Percentiles rank a stretch among this genome's conserved stretches.
Evolutionary conservation across 92 coral and sea anemone genomes (phyloP).

Genomic region (Desmophyllum pertusum): DNA sequence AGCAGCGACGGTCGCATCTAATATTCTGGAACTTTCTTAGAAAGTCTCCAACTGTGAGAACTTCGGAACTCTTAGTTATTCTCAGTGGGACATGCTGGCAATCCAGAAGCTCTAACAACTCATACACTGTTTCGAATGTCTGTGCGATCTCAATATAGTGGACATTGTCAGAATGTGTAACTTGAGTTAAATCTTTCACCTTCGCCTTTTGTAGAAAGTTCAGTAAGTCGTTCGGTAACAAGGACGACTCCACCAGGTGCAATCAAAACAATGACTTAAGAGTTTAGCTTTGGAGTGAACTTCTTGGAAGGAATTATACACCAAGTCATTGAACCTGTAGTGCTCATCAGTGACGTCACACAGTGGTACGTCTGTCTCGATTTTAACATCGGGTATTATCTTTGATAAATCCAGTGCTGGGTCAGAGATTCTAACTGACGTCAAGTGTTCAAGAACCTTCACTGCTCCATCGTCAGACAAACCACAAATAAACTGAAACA

Average conservation of each 20-base stretch:
- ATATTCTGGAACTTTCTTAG: background rate
- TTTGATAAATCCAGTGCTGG: background rate
- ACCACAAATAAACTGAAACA: constrained; percentile 15
- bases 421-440: background rate
- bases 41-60: background rate
- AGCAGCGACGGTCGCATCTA: background rate
- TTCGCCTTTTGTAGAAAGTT: background rate
- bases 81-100: background rate
- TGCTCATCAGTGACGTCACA: background rate
- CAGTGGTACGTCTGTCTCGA: background rate
- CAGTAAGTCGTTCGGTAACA: background rate
- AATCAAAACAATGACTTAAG: background rate
- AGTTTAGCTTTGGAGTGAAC: background rate
- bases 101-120: background rate
- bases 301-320: background rate
- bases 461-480: constrained; percentile 8
- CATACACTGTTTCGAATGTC: background rate
- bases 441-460: background rate
- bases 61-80: background rate
- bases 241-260: background rate
- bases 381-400: background rate
- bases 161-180: too few species aligned
- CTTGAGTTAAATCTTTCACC: background rate
- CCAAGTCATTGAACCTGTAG: background rate
- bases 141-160: too few species aligned